Percentiles rank a stretch among this genome's conserved stretches.
Conservation (phyloP, 2,113 vertebrate genomes). For the Parotia lawesii region DNA sequence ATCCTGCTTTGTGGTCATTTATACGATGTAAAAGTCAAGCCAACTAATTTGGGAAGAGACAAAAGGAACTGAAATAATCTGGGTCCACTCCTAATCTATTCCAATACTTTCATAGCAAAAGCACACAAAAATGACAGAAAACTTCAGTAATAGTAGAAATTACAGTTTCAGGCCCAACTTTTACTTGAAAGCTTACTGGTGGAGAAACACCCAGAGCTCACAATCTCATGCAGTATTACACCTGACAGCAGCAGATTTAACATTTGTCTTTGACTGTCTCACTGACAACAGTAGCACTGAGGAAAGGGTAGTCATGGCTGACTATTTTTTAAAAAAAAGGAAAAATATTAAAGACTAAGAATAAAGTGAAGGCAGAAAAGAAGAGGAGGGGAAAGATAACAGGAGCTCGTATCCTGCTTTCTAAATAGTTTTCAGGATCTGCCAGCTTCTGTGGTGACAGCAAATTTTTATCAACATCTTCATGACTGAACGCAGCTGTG, state of each 20-base stretch:
- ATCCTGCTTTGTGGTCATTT: neutral
- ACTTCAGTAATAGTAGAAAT: neutral
- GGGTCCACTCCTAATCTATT: neutral
- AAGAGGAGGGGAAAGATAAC: neutral
- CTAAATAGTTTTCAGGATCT: neutral
- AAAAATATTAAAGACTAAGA: neutral
- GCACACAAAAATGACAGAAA: neutral
- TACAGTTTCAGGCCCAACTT: neutral
- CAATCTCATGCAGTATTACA: neutral
- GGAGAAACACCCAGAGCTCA: neutral
- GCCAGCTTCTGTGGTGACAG: neutral
- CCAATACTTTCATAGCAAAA: neutral
- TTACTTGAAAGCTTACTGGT: neutral
- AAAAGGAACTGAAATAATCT: neutral
- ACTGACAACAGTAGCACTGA: neutral
- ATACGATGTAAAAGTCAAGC: neutral
- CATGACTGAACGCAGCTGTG: neutral
- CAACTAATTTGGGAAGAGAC: neutral
- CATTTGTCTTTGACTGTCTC: neutral
- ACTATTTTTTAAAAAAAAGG: neutral
- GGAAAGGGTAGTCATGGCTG: neutral
- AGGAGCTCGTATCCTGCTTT: neutral
- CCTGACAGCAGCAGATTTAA: neutral
- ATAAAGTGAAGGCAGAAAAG: neutral
- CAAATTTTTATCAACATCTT: neutral